phyloP scores from a whole-genome alignment of 1,140 invertebrate species.

The Aphaenogaster ashmeadi region DNA sequence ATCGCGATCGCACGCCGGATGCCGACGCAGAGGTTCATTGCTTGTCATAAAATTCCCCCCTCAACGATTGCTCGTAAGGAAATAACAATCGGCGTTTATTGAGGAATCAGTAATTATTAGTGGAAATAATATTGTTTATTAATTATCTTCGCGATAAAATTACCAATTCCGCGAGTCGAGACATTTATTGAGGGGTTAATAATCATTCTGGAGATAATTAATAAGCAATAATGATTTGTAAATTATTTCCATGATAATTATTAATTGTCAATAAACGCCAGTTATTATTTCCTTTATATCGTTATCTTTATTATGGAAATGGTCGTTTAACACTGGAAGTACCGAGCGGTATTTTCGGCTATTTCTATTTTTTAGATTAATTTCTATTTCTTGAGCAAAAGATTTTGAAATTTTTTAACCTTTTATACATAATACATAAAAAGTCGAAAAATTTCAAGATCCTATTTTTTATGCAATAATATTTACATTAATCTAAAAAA shows the following conservation, averaged over 20 bases:
- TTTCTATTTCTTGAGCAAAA: too few relatives aligned
- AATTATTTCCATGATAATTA: too few relatives aligned
- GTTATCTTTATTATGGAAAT: neutral
- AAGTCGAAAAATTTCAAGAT: too few relatives aligned
- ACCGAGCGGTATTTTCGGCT: too few relatives aligned
- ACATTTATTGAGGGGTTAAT: neutral
- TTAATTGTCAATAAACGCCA: neutral
- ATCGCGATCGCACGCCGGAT: constrained; percentile 80
- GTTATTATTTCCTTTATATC: neutral
- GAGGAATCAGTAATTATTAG: neutral
- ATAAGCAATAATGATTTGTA: neutral
- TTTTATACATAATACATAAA: too few relatives aligned
- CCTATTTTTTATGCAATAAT: too few relatives aligned
- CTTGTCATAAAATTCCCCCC: constrained; percentile 3
- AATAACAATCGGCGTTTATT: constrained; percentile 28
- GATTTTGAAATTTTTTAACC: too few relatives aligned
- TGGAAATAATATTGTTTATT: neutral
- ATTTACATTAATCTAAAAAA: too few relatives aligned
- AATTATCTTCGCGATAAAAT: neutral
- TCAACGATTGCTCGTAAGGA: neutral
- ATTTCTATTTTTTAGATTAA: too few relatives aligned
- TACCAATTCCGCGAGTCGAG: neutral
- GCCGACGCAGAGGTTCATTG: constrained; percentile 79
- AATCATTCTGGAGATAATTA: neutral
- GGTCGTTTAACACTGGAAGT: too few relatives aligned